A percentile compares a stretch with the other conserved stretches of the same genome.
phyloP scores from a whole-genome alignment of 64 coral and sea anemone species.

The Montipora foliosa region DNA sequence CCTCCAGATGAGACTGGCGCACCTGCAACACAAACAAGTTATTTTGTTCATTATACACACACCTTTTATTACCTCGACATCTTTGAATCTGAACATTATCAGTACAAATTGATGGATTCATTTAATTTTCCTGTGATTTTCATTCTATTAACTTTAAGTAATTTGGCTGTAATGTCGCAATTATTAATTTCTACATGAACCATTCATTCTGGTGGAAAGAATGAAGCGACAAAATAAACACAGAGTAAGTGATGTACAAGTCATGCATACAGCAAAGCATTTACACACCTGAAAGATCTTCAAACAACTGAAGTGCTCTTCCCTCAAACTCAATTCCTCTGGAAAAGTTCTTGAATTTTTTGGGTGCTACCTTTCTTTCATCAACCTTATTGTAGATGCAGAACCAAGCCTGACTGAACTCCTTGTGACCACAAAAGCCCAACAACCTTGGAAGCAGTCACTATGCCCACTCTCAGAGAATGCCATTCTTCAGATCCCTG shows the following conservation, averaged over 20 bases:
- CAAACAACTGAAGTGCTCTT: background rate
- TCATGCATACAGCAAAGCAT: background rate
- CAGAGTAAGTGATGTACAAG: background rate
- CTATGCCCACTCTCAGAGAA: background rate
- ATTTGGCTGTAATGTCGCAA: too few relatives aligned
- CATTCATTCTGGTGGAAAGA: background rate
- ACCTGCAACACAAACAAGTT: slow-evolving; percentile 13
- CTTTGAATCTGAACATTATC: background rate
- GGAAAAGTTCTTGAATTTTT: background rate
- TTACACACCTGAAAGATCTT: background rate
- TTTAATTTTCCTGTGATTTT: too few relatives aligned
- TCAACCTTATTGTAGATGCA: background rate
- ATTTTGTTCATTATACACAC: background rate
- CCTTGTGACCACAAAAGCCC: background rate
- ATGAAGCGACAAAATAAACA: background rate
- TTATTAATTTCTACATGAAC: background rate
- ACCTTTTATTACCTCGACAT: background rate
- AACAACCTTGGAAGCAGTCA: background rate
- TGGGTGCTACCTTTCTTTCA: background rate
- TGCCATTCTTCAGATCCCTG: background rate
- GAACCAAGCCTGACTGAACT: background rate
- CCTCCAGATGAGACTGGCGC: slow-evolving; percentile 48
- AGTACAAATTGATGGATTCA: background rate
- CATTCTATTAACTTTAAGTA: too few relatives aligned
- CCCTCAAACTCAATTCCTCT: background rate